Conservation (phyloP, 2,888 invertebrate species). For the Icerya purchasi region DNA sequence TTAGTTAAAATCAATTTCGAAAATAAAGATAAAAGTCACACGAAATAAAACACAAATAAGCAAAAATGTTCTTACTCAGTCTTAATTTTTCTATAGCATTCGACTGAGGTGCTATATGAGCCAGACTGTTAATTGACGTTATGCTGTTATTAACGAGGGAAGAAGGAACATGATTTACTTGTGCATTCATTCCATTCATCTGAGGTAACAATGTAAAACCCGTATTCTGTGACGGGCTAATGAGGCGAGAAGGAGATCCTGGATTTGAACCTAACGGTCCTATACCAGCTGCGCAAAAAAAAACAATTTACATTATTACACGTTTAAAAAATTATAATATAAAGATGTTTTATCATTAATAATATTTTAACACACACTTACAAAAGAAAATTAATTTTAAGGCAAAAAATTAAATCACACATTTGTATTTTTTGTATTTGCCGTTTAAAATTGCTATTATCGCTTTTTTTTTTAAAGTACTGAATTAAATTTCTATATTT, state of each 20-base stretch:
- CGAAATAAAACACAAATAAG: too few relatives aligned
- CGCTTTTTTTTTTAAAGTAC: too few relatives aligned
- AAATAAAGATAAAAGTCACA: too few relatives aligned
- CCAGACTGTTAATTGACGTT: conserved; percentile 1
- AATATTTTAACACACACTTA: too few relatives aligned
- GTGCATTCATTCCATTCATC: conserved; percentile 23
- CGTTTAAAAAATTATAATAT: too few relatives aligned
- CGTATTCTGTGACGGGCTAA: conserved; percentile 34
- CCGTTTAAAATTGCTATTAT: too few relatives aligned
- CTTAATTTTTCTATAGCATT: conserved; percentile 19
- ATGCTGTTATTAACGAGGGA: conserved; percentile 17
- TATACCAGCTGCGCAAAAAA: conserved; percentile 22
- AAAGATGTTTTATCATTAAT: too few relatives aligned
- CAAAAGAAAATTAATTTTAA: too few relatives aligned
- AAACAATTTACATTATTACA: not conserved
- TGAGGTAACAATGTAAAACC: conserved; percentile 49
- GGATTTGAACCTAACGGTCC: conserved; percentile 45
- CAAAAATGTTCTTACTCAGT: conserved; percentile 19
- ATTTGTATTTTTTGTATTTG: too few relatives aligned
- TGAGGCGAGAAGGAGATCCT: conserved; percentile 60
- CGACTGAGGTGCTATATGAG: not conserved
- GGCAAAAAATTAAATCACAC: too few relatives aligned
- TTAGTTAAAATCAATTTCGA: too few relatives aligned
- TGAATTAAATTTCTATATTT: too few relatives aligned
- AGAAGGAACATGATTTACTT: conserved; percentile 19